Conservation (phyloP, 1,140 invertebrate genomes). For the Pogonomyrmex barbatus region DNA sequence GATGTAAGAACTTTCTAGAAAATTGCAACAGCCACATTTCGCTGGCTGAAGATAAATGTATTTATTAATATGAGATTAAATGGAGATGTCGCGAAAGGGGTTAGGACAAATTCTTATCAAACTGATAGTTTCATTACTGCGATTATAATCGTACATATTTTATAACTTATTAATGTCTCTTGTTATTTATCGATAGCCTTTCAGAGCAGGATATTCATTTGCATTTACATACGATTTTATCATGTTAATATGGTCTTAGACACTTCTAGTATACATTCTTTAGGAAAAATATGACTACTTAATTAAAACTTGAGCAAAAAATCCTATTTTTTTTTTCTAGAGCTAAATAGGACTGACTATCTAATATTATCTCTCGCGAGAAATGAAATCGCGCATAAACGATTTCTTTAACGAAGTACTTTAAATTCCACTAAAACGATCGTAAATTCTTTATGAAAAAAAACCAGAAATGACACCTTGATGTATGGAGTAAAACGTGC, state of each 20-base stretch:
- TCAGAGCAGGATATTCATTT: neutral
- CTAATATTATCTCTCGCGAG: neutral
- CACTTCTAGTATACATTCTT: neutral
- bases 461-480: constrained; percentile 19
- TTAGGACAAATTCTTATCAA: neutral
- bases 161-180: neutral
- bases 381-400: neutral
- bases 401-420: constrained; percentile 10
- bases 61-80: neutral
- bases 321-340: neutral
- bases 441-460: constrained; percentile 10
- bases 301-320: constrained; percentile 14
- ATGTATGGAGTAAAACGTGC: constrained; percentile 23
- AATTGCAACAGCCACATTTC: neutral
- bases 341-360: neutral
- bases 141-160: neutral
- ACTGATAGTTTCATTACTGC: neutral
- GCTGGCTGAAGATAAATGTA: neutral
- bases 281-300: neutral
- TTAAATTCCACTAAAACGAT: constrained; percentile 32
- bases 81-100: neutral
- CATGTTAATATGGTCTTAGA: neutral
- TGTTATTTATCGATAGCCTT: neutral
- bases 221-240: constrained; percentile 2
- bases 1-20: neutral